Evolutionary conservation across 2,797 vertebrate genomes (phyloP), one percentile per base, ranked within the genome.

Genomic region (Setipinna tenuifilis): DNA sequence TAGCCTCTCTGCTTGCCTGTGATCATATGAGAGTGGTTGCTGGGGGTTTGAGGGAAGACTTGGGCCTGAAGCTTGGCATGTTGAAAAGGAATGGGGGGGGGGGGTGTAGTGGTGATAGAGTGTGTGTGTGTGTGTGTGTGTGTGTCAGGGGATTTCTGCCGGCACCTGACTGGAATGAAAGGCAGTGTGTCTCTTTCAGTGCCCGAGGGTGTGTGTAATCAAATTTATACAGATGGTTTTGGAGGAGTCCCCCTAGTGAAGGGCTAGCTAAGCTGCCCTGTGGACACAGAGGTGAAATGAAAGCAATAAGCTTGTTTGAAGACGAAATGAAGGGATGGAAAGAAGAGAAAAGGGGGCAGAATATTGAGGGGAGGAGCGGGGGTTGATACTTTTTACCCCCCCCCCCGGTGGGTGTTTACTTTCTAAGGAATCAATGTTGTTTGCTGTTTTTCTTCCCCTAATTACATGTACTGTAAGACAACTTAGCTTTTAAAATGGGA

Each of bases 161-260:
- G 91, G 92, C 92, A 93, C 90, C 91, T 91, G 92, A 92, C 91
- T 84, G 88, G 90, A 92, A 93, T 92, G 91, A 92, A 92, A 93
- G 90, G 87, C 88, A 88, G 87, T 87, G 86, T 84, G 80, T 92
- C 86, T 88, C 87, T 87, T 89, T 85, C 89, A 90, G 87, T 86
- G 71, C 92, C 93, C 90, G 89, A 90, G 93, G 90, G 88, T 86
- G 87, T 89, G 91, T 91, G 91, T 95, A 92, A 95, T 94, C 90
- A 90, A 90, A 90, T 93, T 91, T 91, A 91, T 92, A 90, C 90
- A 92, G 93, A 90, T 92, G 88, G 86, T 91, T 92, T 90, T 90
- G 85, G 91, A 93, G 91, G 84, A 86, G 89, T 90, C 85, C 90
- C 88, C 89, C 90, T 89, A 88, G 91, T 88, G 90, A 90, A 90